Conservation (phyloP, 1,140 invertebrate genomes). For the Hetaerina americana region DNA sequence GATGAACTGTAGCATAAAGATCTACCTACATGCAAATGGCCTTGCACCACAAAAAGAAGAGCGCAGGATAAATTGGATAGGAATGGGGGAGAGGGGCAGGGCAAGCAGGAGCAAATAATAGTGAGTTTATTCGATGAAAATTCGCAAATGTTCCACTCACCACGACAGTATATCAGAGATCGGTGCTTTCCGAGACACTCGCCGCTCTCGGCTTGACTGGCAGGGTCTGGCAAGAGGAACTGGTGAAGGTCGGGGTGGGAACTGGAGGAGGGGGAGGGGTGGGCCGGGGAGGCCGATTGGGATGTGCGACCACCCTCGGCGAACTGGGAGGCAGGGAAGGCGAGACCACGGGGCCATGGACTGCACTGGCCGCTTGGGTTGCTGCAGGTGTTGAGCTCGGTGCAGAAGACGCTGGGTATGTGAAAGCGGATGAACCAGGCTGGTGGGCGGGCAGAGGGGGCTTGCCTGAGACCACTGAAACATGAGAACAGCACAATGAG, state of each 20-base stretch:
- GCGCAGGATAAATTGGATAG: too few relatives aligned
- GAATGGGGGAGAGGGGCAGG: too few relatives aligned
- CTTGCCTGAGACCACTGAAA: too few relatives aligned
- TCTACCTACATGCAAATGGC: too few relatives aligned
- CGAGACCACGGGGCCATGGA: not conserved
- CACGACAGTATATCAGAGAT: conserved; percentile 1
- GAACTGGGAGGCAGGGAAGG: not conserved
- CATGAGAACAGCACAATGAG: too few relatives aligned
- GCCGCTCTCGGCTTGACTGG: not conserved
- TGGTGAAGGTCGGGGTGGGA: not conserved
- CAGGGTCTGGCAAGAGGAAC: not conserved
- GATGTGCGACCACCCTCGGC: not conserved
- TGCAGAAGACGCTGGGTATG: not conserved
- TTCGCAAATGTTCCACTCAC: not conserved
- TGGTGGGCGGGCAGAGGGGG: not conserved
- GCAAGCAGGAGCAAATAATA: too few relatives aligned
- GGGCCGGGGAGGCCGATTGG: conserved; percentile 5
- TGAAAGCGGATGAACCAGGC: too few relatives aligned
- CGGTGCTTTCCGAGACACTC: conserved; percentile 8
- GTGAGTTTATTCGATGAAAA: too few relatives aligned
- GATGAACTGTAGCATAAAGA: too few relatives aligned
- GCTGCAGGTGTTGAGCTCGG: not conserved
- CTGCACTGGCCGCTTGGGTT: not conserved
- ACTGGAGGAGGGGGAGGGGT: not conserved
- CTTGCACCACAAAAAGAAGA: too few relatives aligned